Base-by-base conservation (phyloP, 1,140 invertebrate species). In the Euwallacea fornicatus region DNA sequence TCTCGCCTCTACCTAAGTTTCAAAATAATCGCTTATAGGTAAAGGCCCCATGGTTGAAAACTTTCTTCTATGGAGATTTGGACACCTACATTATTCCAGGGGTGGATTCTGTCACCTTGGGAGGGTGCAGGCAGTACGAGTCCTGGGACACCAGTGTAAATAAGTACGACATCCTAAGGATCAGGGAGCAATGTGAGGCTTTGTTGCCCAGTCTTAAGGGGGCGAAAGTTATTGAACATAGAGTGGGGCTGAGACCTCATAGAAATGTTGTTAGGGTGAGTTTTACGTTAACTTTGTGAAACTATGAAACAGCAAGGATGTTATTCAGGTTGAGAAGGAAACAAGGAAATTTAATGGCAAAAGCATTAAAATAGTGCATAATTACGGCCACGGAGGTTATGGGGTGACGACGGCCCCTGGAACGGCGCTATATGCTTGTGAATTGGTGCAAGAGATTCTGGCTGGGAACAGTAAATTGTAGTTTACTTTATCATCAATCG, bases 361-460 rank as follows among this genome's bases (percentile, higher is more conserved):
- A 77, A 76, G 81, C 78, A 66, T 86, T 11, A 87, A 90, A 84
- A 81, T 95, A 11, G 88, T 97, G 0, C 95, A 98, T 80, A 95
- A 96, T 81, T 97, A 97, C 79, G 96, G 95, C 4, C 95, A 97
- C 79, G 93, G 95, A 2, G 93, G 94, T 4, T 94, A 96, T 81
- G 95, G 96, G 7, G 89, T 97, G 0, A 91, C 91, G 66, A 88
- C 92, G 43, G 91, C 93, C 8, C 95, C 94, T 11, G 95, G 95
- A 43, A 95, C 94, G 1, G 88, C 90, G 1, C 84, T 88, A 61
- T 84, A 93, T 75, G 92, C 93, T 0, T 87, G 92, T 0, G 75
- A 87, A 33, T 80, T 94, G 6, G 88, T 90, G 0, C 82, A 85
- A 70, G 87, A 90, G 74, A 71, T 86, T 11, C 75, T 88, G 0